Evolutionary conservation across 2,113 vertebrate genomes (phyloP).

Genomic region (Rhegmatorhina hoffmannsi): DNA sequence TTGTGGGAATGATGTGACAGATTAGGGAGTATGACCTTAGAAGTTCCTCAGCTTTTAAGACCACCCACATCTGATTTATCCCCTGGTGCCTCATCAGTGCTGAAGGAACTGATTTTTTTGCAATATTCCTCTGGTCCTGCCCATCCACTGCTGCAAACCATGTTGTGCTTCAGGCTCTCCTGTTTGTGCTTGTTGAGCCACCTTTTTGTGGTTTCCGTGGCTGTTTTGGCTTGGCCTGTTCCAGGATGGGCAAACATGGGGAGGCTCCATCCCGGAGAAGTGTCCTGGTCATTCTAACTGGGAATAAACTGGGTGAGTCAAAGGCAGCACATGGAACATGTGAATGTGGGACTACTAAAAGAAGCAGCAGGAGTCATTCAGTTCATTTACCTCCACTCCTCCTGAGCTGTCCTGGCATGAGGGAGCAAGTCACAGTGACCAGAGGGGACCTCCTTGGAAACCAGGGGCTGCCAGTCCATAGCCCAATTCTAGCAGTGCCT

Average conservation of each 20-base stretch:
- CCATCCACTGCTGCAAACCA: background rate
- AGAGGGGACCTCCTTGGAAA: background rate
- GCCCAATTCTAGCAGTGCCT: background rate
- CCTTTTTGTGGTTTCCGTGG: background rate
- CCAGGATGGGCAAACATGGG: background rate
- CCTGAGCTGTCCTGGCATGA: background rate
- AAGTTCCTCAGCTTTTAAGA: background rate
- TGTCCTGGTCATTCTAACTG: background rate
- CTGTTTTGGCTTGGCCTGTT: background rate
- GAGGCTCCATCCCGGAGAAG: background rate
- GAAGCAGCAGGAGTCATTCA: background rate
- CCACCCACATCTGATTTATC: background rate
- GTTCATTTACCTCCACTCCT: background rate
- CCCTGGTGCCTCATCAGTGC: background rate
- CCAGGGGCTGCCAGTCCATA: background rate
- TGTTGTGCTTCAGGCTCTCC: background rate
- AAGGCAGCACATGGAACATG: constrained; percentile 1
- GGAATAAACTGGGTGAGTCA: background rate
- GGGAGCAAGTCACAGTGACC: background rate
- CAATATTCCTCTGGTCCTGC: background rate
- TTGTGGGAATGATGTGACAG: background rate
- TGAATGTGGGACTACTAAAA: background rate
- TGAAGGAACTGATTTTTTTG: background rate
- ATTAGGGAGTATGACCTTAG: background rate
- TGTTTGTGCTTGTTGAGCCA: background rate